Evolutionary conservation across 2,113 vertebrate species (phyloP).

Genomic region (Crocuta crocuta): DNA sequence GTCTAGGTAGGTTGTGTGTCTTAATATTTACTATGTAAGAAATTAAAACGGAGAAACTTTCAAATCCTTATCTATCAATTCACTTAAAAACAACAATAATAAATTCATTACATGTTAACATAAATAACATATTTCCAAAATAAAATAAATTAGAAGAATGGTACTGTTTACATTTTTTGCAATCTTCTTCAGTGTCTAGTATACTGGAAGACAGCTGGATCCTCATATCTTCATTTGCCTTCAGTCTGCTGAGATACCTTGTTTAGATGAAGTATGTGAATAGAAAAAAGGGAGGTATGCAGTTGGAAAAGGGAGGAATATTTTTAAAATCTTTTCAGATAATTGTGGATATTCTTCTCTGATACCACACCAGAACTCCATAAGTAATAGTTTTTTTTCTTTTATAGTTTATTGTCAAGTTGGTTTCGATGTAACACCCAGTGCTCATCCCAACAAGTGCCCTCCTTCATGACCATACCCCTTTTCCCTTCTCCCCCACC

Average conservation of each 20-base stretch:
- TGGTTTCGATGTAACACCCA: too few species aligned
- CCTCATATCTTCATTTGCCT: not conserved
- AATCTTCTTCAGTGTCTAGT: not conserved
- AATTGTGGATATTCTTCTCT: not conserved
- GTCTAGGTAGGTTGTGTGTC: not conserved
- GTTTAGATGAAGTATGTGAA: not conserved
- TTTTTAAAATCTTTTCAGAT: not conserved
- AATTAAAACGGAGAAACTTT: conserved; percentile 4
- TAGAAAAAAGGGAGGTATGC: not conserved
- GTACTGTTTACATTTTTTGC: not conserved
- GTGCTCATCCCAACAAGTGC: too few species aligned
- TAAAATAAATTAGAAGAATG: not conserved
- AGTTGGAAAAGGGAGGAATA: not conserved
- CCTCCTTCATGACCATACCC: too few species aligned
- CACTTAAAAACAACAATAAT: conserved; percentile 6
- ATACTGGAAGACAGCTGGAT: not conserved
- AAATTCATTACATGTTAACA: not conserved
- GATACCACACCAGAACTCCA: not conserved
- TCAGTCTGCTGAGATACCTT: not conserved
- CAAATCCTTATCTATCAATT: not conserved
- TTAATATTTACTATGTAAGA: not conserved
- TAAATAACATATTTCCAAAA: conserved; percentile 23
- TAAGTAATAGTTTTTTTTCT: not conserved
- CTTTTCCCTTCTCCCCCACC: too few species aligned
- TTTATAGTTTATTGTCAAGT: too few species aligned